A percentile compares a stretch with the other conserved stretches of the same genome.
Conservation (phyloP, 1,140 invertebrate genomes). For the Formica exsecta region DNA sequence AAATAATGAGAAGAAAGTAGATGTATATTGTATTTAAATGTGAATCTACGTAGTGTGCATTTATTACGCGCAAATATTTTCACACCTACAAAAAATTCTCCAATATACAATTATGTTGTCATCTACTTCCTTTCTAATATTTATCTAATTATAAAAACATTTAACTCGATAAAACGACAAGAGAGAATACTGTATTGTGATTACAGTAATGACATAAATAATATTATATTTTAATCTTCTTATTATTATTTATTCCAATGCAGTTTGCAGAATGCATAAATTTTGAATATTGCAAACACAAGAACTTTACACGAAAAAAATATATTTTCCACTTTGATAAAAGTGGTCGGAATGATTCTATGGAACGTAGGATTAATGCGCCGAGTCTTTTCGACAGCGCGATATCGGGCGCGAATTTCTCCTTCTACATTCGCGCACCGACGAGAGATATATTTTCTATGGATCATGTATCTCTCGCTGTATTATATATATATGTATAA, state of each 20-base stretch:
- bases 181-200: not conserved
- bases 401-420: conserved; percentile 35
- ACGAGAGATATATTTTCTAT: conserved; percentile 46
- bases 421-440: conserved; percentile 11
- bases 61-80: not conserved
- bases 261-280: not conserved
- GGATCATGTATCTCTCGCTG: conserved; percentile 12
- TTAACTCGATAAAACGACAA: not conserved
- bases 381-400: conserved; percentile 11
- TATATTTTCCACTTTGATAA: not conserved
- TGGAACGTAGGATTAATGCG: conserved; percentile 30
- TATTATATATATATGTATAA: not conserved
- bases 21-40: not conserved
- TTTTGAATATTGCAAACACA: not conserved
- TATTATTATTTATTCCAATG: not conserved
- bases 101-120: not conserved
- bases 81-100: not conserved
- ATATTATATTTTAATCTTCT: conserved; percentile 8
- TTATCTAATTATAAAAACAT: no score
- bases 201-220: not conserved
- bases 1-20: not conserved
- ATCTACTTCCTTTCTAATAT: not conserved
- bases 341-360: conserved; percentile 7
- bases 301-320: not conserved
- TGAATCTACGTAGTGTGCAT: conserved; percentile 6